Evolutionary conservation across 2,797 vertebrate species (phyloP), one percentile per base, ranked within the genome.

Genomic region (Steatocranus sp.): DNA sequence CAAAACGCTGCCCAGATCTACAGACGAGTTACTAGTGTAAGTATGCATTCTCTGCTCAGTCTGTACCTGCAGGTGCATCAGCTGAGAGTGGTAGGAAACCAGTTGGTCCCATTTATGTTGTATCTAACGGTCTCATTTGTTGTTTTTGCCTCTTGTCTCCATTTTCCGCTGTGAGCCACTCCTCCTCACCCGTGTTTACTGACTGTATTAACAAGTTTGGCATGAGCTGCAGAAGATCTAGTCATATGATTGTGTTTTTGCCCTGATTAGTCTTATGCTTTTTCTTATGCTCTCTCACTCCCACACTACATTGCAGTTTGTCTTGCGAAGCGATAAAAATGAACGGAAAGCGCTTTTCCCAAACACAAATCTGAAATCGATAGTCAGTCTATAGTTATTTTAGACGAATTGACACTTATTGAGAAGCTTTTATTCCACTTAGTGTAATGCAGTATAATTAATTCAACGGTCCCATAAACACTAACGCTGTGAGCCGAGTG

Each of bases 1-100:
- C 99, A 99, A 90, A 99, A 99, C 81, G 98, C 99, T 3, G 99
- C 94, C 2, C 99, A 99, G 97, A 99, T 99, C 97, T 99, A 99
- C 97, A 97, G 97, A 66, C 95, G 99, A 76, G 99, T 99, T 82
- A 99, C 99, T 17, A 99, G 94, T 53, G 95, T 97, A 97, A 96
- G 95, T 93, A n/a, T 77, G 4, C 36, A 8, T 73, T n/a, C 34
- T 20, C 23, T 20, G 5, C 17, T 18, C 20, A 5, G 2, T 32
- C 4, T 36, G 20, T 18, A 20, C 23, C 43, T 51, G 49, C 12
- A 43, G 27, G 15, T 17, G 25, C 11, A 10, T 98, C 83, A 96
- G 97, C 93, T 97, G 96, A 38, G 97, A 97, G 92, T 97, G 97
- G 93, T 97, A 97, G 92, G 97, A 97, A 87, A 96, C 96, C 87